Evolutionary conservation across 2,888 invertebrate species (phyloP).

Genomic region (Drosophila longiperda): DNA sequence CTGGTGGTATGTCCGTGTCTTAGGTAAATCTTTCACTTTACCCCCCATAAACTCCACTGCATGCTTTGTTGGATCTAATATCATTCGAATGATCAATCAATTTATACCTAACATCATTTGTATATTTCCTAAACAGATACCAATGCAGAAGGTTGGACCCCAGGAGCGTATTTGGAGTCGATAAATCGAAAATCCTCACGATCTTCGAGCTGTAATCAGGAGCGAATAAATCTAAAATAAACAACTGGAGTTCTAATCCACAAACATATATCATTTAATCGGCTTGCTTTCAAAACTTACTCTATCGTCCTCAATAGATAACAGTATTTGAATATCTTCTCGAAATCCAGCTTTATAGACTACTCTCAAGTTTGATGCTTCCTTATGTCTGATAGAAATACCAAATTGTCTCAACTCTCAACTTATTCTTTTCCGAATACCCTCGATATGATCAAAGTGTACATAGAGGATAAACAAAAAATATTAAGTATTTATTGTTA

Average conservation of each 20-base stretch:
- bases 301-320: slow-evolving; percentile 53
- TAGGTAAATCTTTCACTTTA: slow-evolving; percentile 86
- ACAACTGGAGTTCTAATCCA: background rate
- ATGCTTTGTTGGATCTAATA: slow-evolving; percentile 12
- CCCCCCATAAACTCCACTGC: slow-evolving; percentile 13
- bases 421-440: slow-evolving; percentile 17
- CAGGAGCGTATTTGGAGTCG: slow-evolving; percentile 95
- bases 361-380: background rate
- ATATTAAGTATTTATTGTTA: slow-evolving; percentile 48
- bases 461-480: slow-evolving; percentile 29
- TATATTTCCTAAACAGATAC: slow-evolving; percentile 85
- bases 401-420: slow-evolving; percentile 15
- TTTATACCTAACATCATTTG: too few species aligned
- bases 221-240: slow-evolving; percentile 73
- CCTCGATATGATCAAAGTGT: slow-evolving; percentile 40
- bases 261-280: slow-evolving; percentile 3
- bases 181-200: slow-evolving; percentile 90
- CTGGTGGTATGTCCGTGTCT: slow-evolving; percentile 97
- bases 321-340: slow-evolving; percentile 44
- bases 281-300: slow-evolving; percentile 50
- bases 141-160: slow-evolving; percentile 96
- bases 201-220: slow-evolving; percentile 87
- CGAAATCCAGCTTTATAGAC: slow-evolving; percentile 5
- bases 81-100: background rate
- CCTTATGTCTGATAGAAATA: slow-evolving; percentile 8